These are phyloP conservation scores for Epizoanthus ramosus DNA, from an alignment of 92 coral and sea anemone species.

Conservation along the genomic window DNA sequence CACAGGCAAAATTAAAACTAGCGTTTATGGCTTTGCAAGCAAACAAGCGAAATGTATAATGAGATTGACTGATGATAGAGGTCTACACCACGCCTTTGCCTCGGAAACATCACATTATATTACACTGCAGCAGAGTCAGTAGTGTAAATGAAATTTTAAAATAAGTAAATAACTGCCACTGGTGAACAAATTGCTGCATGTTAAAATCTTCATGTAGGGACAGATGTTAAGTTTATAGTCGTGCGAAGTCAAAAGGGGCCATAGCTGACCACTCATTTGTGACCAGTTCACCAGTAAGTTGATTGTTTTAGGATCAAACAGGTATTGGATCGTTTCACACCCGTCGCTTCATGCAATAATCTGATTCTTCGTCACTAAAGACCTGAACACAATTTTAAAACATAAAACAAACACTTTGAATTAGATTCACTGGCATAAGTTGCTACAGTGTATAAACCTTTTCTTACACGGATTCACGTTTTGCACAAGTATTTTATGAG, in stretches of 20 bases:
- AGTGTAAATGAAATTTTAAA: too few species aligned
- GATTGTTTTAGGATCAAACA: slow-evolving; percentile 17
- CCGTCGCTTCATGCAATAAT: not conserved
- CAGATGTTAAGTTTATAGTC: too few species aligned
- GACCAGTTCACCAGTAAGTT: not conserved
- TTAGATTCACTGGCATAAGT: not conserved
- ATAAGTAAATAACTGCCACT: too few species aligned
- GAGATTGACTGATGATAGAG: not conserved
- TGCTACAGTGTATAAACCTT: not conserved
- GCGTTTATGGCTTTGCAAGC: not conserved
- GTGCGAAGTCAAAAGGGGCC: not conserved
- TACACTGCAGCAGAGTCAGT: too few species aligned
- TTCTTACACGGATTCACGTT: too few species aligned
- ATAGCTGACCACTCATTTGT: not conserved
- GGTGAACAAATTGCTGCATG: too few species aligned
- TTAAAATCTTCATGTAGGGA: too few species aligned
- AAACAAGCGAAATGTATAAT: not conserved
- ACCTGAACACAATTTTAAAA: not conserved
- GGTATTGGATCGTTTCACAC: slow-evolving; percentile 5
- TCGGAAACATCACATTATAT: too few species aligned
- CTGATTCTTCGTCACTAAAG: not conserved
- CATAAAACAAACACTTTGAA: not conserved
- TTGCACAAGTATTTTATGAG: too few species aligned
- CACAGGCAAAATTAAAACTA: not conserved
- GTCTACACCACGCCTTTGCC: not conserved